phyloP scores from a whole-genome alignment of 2,888 invertebrate species.

The Colletes collaris region DNA sequence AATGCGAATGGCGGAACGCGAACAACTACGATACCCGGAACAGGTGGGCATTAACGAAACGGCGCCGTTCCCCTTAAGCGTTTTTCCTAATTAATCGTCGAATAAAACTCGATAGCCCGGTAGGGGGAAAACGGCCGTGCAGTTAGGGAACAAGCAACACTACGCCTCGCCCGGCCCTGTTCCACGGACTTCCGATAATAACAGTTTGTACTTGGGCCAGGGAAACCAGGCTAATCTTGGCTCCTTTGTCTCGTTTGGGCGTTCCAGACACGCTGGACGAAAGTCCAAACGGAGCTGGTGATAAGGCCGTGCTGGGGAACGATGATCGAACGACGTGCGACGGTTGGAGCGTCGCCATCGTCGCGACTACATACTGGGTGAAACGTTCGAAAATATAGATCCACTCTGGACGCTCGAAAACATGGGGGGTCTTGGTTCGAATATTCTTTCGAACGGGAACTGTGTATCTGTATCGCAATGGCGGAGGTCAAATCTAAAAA shows the following conservation, averaged over 20 bases:
- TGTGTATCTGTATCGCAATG: too few relatives aligned
- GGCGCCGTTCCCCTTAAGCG: conserved; percentile 16
- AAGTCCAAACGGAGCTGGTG: not conserved
- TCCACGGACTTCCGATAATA: conserved; percentile 31
- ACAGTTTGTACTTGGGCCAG: conserved; percentile 36
- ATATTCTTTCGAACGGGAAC: too few relatives aligned
- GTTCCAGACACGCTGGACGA: not conserved
- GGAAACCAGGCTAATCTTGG: conserved; percentile 45
- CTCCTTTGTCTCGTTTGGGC: conserved; percentile 13
- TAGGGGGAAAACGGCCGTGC: conserved; percentile 8
- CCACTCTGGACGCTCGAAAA: too few relatives aligned
- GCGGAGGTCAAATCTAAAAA: too few relatives aligned
- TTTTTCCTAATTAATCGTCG: conserved; percentile 29
- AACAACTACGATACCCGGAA: conserved; percentile 38
- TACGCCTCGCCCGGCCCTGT: not conserved
- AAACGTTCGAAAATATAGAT: too few relatives aligned
- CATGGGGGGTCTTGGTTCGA: too few relatives aligned
- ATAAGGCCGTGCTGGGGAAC: too few relatives aligned
- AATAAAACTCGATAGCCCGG: conserved; percentile 29
- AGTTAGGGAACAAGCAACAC: conserved; percentile 12
- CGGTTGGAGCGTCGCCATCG: too few relatives aligned
- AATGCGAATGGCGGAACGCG: conserved; percentile 34
- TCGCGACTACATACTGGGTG: too few relatives aligned
- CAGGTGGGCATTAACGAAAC: conserved; percentile 53
- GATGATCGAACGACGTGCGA: too few relatives aligned